Base-by-base conservation (phyloP, 2,888 invertebrate genomes). In the Scaptomyza flava region DNA sequence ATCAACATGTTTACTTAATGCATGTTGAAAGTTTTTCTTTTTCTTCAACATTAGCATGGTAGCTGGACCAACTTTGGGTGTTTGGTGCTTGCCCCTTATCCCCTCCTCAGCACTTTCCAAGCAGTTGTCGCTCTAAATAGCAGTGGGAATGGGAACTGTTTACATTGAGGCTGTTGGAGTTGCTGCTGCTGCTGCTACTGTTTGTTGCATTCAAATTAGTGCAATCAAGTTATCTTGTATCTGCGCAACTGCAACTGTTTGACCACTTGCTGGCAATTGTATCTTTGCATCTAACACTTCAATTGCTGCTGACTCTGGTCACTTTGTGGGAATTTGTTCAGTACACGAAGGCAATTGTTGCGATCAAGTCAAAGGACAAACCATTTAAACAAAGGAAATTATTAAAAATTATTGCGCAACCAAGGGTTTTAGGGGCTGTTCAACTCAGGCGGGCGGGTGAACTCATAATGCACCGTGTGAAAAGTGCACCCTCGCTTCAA, bases 331-430 rank as follows among this genome's bases (percentile, higher is more conserved):
- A 87, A 87, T 83, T 85, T 81, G 80, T 77, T 50, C 17, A 3
- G 12, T 33, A 48, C 8, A 59, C 62, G 65, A 71, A 59, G 63
- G 59, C 73, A 77, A 77, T 77, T 77, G 77, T 65, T 58, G 59
- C 65, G 72, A 59, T 66, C 70, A 66, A 77, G 68, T 47, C 61
- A 66, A 80, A 87, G 86, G 81, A 88, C 88, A 85, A 86, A 82
- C 84, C 75, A 85, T 86, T 87, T 86, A 84, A 87, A 74, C 73
- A 89, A 81, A 89, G 89, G 87, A 89, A 89, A 89, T 89, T 89
- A 89, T 89, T 89, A 89, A 89, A 89, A 89, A 89, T 87, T 86
- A 87, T 81, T 77, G 75, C 72, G 81, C 71, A 76, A 73, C 81
- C 77, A 47, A 47, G 62, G 66, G 66, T 11, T 60, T n/a, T 56